phyloP scores from a whole-genome alignment of 2,888 invertebrate genomes.

The Lithophane socia region DNA sequence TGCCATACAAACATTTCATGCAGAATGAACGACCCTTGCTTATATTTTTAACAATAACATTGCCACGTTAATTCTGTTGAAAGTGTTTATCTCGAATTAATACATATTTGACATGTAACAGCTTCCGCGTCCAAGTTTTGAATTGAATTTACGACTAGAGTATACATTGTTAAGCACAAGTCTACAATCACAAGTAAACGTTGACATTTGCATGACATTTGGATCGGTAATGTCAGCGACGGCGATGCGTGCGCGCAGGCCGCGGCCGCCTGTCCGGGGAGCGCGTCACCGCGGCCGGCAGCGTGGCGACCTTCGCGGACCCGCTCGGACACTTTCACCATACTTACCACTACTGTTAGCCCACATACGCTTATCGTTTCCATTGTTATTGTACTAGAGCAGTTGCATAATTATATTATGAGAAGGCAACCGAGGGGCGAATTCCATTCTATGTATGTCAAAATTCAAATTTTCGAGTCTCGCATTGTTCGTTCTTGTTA shows the following conservation, averaged over 20 bases:
- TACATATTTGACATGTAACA: slow-evolving; percentile 11
- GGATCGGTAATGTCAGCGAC: slow-evolving; percentile 74
- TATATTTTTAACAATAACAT: slow-evolving; percentile 1
- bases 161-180: slow-evolving; percentile 28
- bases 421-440: slow-evolving; percentile 60
- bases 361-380: slow-evolving; percentile 79
- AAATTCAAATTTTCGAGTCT: slow-evolving; percentile 48
- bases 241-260: slow-evolving; percentile 67
- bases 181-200: slow-evolving; percentile 66
- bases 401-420: slow-evolving; percentile 73
- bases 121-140: slow-evolving; percentile 41
- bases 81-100: slow-evolving; percentile 18
- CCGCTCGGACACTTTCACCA: slow-evolving; percentile 83
- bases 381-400: slow-evolving; percentile 77
- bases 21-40: neutral
- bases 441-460: slow-evolving; percentile 58
- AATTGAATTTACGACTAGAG: slow-evolving; percentile 31
- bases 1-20: neutral
- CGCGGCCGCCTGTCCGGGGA: slow-evolving; percentile 18
- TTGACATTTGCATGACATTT: slow-evolving; percentile 87
- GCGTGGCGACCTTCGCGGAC: slow-evolving; percentile 78
- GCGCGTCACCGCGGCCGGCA: slow-evolving; percentile 61
- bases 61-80: slow-evolving; percentile 1
- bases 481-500: slow-evolving; percentile 41
- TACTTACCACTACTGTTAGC: slow-evolving; percentile 76